Conservation (phyloP, 2,113 vertebrate species). For the Xenus cinereus region DNA sequence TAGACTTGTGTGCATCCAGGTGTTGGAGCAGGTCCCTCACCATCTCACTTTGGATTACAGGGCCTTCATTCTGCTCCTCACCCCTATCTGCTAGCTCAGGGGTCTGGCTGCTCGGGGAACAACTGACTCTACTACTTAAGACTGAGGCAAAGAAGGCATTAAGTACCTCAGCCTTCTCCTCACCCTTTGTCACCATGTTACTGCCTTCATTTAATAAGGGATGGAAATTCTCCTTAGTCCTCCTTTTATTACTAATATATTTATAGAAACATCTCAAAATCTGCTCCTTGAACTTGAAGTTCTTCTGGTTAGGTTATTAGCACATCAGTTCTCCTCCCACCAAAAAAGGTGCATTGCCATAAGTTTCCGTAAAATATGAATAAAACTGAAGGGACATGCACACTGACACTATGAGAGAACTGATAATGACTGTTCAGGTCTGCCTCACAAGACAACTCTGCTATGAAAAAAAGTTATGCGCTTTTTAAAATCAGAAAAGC, state of each 20-base stretch:
- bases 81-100: no score
- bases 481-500: not conserved
- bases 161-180: no score
- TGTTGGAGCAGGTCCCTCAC: not conserved
- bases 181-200: no score
- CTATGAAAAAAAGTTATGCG: not conserved
- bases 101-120: no score
- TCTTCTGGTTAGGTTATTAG: not conserved
- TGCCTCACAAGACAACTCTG: not conserved
- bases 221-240: no score
- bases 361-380: not conserved
- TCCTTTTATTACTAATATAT: no score
- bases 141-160: no score
- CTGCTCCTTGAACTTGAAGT: not conserved
- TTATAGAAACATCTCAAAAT: not conserved
- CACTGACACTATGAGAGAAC: not conserved
- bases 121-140: no score
- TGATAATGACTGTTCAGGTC: not conserved
- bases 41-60: not conserved
- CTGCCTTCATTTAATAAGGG: no score
- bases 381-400: not conserved
- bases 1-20: not conserved
- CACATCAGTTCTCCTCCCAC: not conserved
- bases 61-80: not conserved
- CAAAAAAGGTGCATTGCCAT: accelerated